These are phyloP conservation scores for Limnephilus auricula DNA, from an alignment of 2,888 invertebrate species.

Conservation along the genomic window DNA sequence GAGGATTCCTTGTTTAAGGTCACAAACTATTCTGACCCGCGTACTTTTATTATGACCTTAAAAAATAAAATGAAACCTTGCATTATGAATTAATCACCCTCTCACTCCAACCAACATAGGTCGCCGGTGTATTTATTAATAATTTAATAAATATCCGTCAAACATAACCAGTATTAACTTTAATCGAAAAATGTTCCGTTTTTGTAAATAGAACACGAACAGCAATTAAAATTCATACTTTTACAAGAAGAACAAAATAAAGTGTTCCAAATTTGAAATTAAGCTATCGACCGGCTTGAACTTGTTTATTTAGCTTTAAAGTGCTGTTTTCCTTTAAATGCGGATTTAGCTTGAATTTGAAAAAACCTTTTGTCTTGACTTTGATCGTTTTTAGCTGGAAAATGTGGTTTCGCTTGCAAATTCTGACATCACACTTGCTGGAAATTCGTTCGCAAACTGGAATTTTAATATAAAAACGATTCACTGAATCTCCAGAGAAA, in stretches of 20 bases:
- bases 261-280: neutral
- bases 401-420: neutral
- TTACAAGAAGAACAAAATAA: neutral
- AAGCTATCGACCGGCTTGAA: neutral
- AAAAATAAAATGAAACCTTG: constrained; percentile 18
- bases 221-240: neutral
- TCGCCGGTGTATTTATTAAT: neutral
- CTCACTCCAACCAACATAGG: neutral
- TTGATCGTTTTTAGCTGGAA: neutral
- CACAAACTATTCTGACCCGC: constrained; percentile 21
- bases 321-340: neutral
- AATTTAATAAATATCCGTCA: neutral
- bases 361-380: neutral
- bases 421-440: neutral
- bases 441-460: too few species aligned
- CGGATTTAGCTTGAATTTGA: neutral
- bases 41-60: constrained; percentile 36
- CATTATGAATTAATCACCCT: constrained; percentile 19
- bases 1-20: constrained; percentile 11
- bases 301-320: neutral
- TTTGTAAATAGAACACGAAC: too few species aligned
- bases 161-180: too few species aligned
- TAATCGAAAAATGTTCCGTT: too few species aligned
- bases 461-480: neutral
- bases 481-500: neutral